Evolutionary conservation across 2,797 vertebrate species (phyloP), one percentile per base, ranked within the genome.

Genomic region (Diplodus puntazzo): DNA sequence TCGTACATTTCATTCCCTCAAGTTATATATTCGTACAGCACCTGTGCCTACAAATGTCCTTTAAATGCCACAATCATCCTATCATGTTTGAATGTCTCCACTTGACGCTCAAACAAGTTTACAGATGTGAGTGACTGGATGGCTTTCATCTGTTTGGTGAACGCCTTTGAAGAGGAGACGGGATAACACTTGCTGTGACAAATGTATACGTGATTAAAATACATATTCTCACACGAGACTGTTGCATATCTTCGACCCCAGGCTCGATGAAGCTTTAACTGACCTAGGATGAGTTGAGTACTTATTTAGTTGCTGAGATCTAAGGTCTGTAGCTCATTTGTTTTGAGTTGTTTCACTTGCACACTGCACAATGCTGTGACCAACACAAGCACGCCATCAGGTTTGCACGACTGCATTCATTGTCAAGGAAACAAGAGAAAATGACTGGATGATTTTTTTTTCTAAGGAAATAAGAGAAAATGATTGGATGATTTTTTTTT

Each of bases 161-260:
- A 85, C 60, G 70, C 54, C 86, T 92, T 83, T 80, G 89, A 94
- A 87, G 84, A 81, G 75, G 80, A 87, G 80, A 75, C 77, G 49
- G 77, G 75, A 48, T 39, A 82, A 78, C 62, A 73, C 75, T 84
- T n/a, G 62, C 48, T 46, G 49, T 52, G 76, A 78, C 77, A 85
- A 86, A 87, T 77, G 50, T 57, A 61, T 72, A 80, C 27, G 42
- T 82, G 83, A 85, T 75, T 59, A 25, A 90, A 87, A 88, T 86
- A 61, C 77, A 87, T 75, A 6, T 58, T 73, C 53, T 69, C 20
- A 63, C 60, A 34, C 64, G 53, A 34, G 57, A 77, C 68, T 75
- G 72, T 82, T 79, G 73, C 59, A 67, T 39, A 72, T 25, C 42
- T 69, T 88, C 1, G 50, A 27, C 62, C 43, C 34, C 66, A 30